Evolutionary conservation across 2,113 vertebrate species (phyloP), one percentile per base, ranked within the genome.

Genomic region (Orthonyx spaldingii): DNA sequence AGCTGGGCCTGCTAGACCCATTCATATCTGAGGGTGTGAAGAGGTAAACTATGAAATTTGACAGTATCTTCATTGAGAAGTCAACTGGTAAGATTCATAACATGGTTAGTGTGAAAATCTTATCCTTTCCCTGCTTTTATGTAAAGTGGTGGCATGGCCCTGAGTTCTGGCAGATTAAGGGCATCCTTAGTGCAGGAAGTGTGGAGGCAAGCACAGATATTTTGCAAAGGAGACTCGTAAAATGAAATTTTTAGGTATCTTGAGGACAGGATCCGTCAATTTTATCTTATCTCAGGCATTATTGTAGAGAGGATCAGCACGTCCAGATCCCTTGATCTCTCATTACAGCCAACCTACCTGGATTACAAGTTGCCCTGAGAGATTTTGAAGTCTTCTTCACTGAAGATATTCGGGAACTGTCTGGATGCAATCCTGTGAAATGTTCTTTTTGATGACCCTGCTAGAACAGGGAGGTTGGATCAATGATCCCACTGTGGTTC

Each of bases 141-240:
- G 9, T 44, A 37, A 47, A 47, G 17, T 11, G 19, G 16, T 11
- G 5, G 5, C 5, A 6, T 0, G 1, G 27, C 14, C 27, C 27
- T 64, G 49, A 37, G 16, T 27, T 56, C 55, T 84, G 68, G 7
- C 41, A 65, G 27, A 33, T 46, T 16, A 47, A 56, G 27, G 53
- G 2, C 11, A 59, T 14, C 13, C 8, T 56, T 59, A 49, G 35
- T 42, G 47, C 13, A 35, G 39, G 10, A 75, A 64, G 2, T 12
- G 7, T 33, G 22, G 59, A 60, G 55, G 5, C 3, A 60, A 91
- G 14, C 16, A 49, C 14, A 71, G 9, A 5, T 39, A 4, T 76
- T 79, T 63, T 76, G 17, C 47, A 60, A 35, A 77, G 27, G 7
- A 79, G 4, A 7, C 4, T 78, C 6, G 0, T 18, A 63, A 39